Conservation (phyloP, 2,113 vertebrate genomes). For the Nansenia antarctica region DNA sequence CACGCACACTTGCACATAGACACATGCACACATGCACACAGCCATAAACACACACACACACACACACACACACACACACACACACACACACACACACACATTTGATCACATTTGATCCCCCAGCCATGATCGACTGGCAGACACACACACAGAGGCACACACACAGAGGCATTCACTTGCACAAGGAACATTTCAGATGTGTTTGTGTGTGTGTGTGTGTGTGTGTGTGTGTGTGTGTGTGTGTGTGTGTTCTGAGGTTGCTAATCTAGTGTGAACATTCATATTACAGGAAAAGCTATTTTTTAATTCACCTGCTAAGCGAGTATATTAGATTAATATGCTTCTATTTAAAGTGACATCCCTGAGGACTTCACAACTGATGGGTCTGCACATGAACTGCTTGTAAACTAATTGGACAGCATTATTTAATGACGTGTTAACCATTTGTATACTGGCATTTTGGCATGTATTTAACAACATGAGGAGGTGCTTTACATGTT, state of each 20-base stretch:
- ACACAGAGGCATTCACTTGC: not conserved
- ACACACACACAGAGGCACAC: not conserved
- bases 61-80: not conserved
- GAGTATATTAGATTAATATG: not conserved
- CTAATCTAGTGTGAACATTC: not conserved
- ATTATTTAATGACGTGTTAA: too few relatives aligned
- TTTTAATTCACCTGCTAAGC: not conserved
- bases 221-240: not conserved
- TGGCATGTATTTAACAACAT: too few relatives aligned
- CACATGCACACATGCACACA: too few relatives aligned
- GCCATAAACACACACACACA: not conserved
- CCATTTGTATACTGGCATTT: too few relatives aligned
- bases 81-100: too few relatives aligned
- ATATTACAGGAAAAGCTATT: not conserved
- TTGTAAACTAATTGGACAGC: not conserved
- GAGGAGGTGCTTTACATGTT: too few relatives aligned
- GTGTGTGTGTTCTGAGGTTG: not conserved
- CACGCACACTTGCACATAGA: too few relatives aligned
- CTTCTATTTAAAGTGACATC: not conserved
- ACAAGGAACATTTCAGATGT: not conserved
- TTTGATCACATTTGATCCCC: too few relatives aligned
- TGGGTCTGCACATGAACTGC: not conserved
- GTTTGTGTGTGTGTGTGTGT: conserved; percentile 8
- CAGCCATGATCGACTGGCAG: too few relatives aligned
- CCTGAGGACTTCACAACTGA: not conserved